These are phyloP conservation scores for Digitonthophagus gazella DNA, from an alignment of 2,888 invertebrate genomes.

Conservation along the genomic window DNA sequence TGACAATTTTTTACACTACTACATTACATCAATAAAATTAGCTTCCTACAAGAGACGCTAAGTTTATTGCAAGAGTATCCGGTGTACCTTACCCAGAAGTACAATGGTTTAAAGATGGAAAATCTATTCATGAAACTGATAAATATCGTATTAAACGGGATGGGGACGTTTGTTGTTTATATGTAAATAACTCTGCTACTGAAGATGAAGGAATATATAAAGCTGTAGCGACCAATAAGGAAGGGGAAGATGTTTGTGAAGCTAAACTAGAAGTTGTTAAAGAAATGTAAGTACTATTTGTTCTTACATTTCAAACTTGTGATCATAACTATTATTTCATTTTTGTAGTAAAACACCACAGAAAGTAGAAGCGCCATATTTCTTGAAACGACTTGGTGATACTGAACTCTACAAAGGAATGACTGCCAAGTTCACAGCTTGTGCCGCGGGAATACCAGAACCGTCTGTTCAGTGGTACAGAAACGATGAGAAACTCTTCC, in stretches of 20 bases:
- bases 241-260: slow-evolving; percentile 74
- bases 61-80: slow-evolving; percentile 76
- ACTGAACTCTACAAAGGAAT: slow-evolving; percentile 83
- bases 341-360: slow-evolving; percentile 68
- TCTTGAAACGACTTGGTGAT: slow-evolving; percentile 87
- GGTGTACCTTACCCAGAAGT: slow-evolving; percentile 84
- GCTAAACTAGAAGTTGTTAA: slow-evolving; percentile 76
- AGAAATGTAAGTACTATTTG: slow-evolving; percentile 78
- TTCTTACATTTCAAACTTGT: neutral
- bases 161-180: slow-evolving; percentile 76
- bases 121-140: slow-evolving; percentile 64
- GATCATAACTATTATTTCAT: slow-evolving; percentile 26
- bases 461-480: slow-evolving; percentile 87
- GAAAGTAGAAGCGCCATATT: slow-evolving; percentile 79
- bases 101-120: slow-evolving; percentile 82
- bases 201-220: slow-evolving; percentile 73
- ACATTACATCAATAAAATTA: too few relatives aligned
- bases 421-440: slow-evolving; percentile 92
- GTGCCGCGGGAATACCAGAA: slow-evolving; percentile 82
- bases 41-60: slow-evolving; percentile 75
- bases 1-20: slow-evolving; percentile 18
- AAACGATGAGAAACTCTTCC: slow-evolving; percentile 74
- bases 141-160: slow-evolving; percentile 77
- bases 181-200: slow-evolving; percentile 65
- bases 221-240: slow-evolving; percentile 76